Percentiles rank a stretch among this genome's conserved stretches.
These are phyloP conservation scores for Phasianus colchicus DNA, from an alignment of 2,113 vertebrate genomes.

Conservation along the genomic window DNA sequence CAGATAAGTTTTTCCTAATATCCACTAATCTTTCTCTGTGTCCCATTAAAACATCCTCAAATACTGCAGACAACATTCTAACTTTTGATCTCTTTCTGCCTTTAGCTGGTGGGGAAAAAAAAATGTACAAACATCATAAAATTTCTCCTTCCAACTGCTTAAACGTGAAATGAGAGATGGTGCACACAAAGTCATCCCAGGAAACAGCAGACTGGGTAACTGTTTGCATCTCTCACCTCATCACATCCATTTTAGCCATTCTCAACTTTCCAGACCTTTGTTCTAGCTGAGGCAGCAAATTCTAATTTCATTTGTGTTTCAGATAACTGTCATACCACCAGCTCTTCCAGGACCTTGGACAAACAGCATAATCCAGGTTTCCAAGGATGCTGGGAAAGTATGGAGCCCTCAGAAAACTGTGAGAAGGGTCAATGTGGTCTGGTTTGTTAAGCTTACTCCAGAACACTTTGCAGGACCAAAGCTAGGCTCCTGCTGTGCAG, in stretches of 20 bases:
- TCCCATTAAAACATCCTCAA: not conserved
- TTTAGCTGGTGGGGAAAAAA: not conserved
- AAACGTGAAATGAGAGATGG: not conserved
- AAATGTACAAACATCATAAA: rapidly evolving
- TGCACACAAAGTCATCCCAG: not conserved
- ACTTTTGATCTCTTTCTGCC: not conserved
- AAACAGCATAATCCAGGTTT: not conserved
- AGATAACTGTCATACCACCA: not conserved
- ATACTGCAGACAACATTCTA: not conserved
- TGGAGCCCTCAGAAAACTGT: not conserved
- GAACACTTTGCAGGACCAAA: not conserved
- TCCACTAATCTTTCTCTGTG: rapidly evolving
- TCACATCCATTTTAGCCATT: not conserved
- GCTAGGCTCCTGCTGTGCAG: not conserved
- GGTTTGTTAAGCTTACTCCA: not conserved
- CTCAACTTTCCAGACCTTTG: not conserved
- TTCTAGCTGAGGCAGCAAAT: not conserved
- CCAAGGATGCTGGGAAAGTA: not conserved
- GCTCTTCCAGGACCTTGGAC: not conserved
- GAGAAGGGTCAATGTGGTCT: not conserved
- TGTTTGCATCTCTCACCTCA: not conserved
- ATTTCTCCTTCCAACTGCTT: not conserved
- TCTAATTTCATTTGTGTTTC: not conserved
- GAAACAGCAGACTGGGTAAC: not conserved
- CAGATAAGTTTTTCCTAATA: too few species aligned